phyloP scores from a whole-genome alignment of 2,888 invertebrate genomes.

The Drosophila putrida region DNA sequence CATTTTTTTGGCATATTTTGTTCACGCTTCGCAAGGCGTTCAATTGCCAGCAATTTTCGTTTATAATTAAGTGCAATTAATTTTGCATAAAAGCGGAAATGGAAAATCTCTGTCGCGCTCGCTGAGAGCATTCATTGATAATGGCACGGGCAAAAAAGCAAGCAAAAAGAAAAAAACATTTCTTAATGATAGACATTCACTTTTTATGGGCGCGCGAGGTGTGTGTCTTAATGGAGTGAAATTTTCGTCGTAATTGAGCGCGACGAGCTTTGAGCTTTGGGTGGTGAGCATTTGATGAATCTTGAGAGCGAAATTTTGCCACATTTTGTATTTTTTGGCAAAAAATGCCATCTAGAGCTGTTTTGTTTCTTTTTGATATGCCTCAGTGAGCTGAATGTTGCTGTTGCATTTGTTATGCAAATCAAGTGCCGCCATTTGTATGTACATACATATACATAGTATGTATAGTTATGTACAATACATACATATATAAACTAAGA shows the following conservation, averaged over 20 bases:
- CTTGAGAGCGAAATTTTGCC: constrained; percentile 50
- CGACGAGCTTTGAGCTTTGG: constrained; percentile 69
- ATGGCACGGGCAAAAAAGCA: constrained; percentile 14
- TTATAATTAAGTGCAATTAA: constrained; percentile 75
- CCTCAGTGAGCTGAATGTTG: constrained; percentile 34
- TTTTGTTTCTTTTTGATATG: constrained; percentile 48
- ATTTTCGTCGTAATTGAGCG: constrained; percentile 76
- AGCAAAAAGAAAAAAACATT: constrained; percentile 29
- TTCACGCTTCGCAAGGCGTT: constrained; percentile 48
- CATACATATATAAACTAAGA: constrained; percentile 49
- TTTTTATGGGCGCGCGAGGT: constrained; percentile 71
- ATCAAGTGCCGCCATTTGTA: constrained; percentile 73
- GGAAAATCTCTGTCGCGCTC: constrained; percentile 49
- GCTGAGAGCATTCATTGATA: constrained; percentile 49
- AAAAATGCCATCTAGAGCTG: constrained; percentile 4
- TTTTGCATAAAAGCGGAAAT: constrained; percentile 76
- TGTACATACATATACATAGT: constrained; percentile 23
- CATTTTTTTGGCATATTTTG: constrained; percentile 28
- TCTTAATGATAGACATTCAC: constrained; percentile 80
- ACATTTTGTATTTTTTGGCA: constrained; percentile 23
- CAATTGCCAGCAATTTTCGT: constrained; percentile 56
- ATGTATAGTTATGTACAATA: constrained; percentile 42
- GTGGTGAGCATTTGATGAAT: constrained; percentile 75
- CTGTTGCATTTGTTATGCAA: constrained; percentile 76
- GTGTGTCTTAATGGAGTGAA: constrained; percentile 78